A percentile compares a stretch with the other conserved stretches of the same genome.
These are phyloP conservation scores for Scopus umbretta DNA, from an alignment of 2,113 vertebrate species.

Conservation along the genomic window DNA sequence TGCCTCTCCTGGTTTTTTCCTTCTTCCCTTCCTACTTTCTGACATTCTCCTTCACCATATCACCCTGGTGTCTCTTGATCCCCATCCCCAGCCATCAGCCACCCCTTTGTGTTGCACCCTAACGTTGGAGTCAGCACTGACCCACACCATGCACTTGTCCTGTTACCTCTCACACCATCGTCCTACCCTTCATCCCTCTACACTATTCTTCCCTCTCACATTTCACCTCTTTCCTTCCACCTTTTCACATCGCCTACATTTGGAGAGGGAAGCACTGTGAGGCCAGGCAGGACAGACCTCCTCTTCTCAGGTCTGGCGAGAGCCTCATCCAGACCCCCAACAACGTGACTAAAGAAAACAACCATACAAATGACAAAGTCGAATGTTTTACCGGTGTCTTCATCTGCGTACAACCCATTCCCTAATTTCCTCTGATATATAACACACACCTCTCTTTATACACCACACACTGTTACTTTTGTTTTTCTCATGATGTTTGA, in stretches of 20 bases:
- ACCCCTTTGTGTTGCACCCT: background rate
- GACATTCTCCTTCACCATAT: too few relatives aligned
- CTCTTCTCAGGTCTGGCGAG: background rate
- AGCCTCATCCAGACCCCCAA: background rate
- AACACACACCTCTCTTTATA: background rate
- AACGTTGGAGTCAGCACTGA: background rate
- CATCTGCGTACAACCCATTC: background rate
- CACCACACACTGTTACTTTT: background rate
- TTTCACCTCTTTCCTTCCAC: background rate
- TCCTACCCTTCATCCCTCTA: background rate
- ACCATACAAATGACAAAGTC: background rate
- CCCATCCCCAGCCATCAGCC: background rate
- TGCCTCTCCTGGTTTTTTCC: background rate
- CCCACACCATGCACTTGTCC: fast-evolving
- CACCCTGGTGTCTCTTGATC: background rate
- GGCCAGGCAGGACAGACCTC: background rate
- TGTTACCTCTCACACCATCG: fast-evolving
- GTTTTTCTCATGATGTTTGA: background rate
- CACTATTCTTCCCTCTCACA: background rate
- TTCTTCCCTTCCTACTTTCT: background rate
- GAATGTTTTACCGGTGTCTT: background rate
- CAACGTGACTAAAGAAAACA: background rate
- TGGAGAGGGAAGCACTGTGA: background rate
- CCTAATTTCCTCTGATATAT: background rate
- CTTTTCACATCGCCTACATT: background rate